A percentile compares a stretch with the other conserved stretches of the same genome.
Conservation (phyloP, 1,140 invertebrate species). For the Diuraphis noxia region DNA sequence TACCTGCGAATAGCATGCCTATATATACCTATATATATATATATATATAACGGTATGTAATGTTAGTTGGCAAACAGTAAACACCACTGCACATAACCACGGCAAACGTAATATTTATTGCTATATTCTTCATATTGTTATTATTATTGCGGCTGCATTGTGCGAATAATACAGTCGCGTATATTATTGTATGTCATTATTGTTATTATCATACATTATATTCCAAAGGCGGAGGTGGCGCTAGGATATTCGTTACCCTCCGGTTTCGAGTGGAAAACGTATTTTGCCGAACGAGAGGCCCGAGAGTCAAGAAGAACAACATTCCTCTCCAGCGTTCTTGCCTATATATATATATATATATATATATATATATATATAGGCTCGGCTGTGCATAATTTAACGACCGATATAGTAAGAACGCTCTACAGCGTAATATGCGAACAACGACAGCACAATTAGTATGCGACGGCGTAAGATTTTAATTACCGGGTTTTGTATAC, state of each 20-base stretch:
- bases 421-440: not conserved
- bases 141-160: not conserved
- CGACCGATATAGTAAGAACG: not conserved
- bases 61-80: not conserved
- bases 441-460: not conserved
- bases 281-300: not conserved
- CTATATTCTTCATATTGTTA: not conserved
- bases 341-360: not conserved
- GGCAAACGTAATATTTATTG: not conserved
- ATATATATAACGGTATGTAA: not conserved
- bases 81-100: too few species aligned
- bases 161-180: not conserved
- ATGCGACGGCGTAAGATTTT: slow-evolving; percentile 5
- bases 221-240: not conserved
- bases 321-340: not conserved
- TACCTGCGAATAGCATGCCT: too few species aligned
- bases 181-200: not conserved
- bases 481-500: not conserved
- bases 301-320: not conserved
- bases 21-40: not conserved
- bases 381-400: not conserved
- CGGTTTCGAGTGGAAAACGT: not conserved
- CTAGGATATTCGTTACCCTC: not conserved
- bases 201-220: not conserved
- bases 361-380: not conserved